Percentiles rank a stretch among this genome's conserved stretches.
Conservation (phyloP, 2,888 invertebrate genomes). For the Theodoxus fluviatilis region DNA sequence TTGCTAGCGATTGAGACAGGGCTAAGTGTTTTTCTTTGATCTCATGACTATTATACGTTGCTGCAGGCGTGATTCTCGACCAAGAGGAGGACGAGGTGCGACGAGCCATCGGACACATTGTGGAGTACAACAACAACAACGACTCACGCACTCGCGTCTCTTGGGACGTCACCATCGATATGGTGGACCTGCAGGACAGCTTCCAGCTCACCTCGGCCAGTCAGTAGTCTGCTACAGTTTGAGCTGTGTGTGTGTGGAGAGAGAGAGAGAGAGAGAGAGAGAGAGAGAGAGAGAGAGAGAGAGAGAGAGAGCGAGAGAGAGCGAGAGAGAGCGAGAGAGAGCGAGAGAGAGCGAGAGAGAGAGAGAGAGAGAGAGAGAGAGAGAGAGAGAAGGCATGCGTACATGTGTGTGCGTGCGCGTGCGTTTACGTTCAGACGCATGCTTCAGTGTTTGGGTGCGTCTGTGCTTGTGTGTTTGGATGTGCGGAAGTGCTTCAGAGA, state of each 20-base stretch:
- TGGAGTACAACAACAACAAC: constrained; percentile 32
- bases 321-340: not conserved
- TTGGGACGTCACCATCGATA: constrained; percentile 31
- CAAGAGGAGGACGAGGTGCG: constrained; percentile 26
- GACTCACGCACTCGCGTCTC: constrained; percentile 25
- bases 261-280: not conserved
- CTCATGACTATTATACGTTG: not conserved
- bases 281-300: not conserved
- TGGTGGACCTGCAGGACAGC: constrained; percentile 40
- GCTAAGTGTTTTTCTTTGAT: no score
- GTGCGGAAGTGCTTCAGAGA: not conserved
- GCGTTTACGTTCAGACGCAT: not conserved
- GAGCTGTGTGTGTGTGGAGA: no score
- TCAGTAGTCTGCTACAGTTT: no score
- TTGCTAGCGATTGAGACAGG: no score
- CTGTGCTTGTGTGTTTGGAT: not conserved
- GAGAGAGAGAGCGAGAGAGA: not conserved
- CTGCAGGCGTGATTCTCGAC: constrained; percentile 35
- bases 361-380: not conserved
- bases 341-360: not conserved
- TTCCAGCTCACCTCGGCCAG: constrained; percentile 37
- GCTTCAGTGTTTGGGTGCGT: not conserved
- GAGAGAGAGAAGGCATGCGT: not conserved
- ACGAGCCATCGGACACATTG: constrained; percentile 22
- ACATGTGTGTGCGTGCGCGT: constrained; percentile 2